Percentiles rank a stretch among this genome's conserved stretches.
These are phyloP conservation scores for Odocoileus virginianus DNA, from an alignment of 2,113 vertebrate species.

Conservation along the genomic window DNA sequence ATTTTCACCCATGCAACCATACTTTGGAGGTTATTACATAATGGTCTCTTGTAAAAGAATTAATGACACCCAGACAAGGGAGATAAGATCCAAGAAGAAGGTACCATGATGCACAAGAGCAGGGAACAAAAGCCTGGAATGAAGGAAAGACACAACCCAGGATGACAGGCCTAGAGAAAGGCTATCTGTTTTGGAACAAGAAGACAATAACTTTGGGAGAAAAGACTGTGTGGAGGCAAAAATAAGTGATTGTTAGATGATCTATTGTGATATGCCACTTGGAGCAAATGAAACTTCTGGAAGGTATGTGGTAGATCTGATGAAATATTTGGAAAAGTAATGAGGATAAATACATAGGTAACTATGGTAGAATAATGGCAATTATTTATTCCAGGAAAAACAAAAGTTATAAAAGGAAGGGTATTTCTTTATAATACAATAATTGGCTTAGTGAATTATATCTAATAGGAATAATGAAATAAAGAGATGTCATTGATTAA, in stretches of 20 bases:
- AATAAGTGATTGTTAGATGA: neutral
- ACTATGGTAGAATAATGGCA: neutral
- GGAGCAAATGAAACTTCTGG: neutral
- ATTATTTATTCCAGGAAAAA: neutral
- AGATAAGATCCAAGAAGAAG: neutral
- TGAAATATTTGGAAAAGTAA: neutral
- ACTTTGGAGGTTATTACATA: neutral
- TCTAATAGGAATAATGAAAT: neutral
- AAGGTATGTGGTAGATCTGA: neutral
- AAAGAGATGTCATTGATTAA: constrained; percentile 6
- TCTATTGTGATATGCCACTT: neutral
- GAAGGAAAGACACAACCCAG: neutral
- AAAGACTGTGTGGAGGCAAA: neutral
- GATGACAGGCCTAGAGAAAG: neutral
- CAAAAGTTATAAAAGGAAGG: neutral
- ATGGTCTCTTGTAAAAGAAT: neutral
- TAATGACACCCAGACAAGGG: neutral
- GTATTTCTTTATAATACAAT: neutral
- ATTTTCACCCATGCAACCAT: neutral
- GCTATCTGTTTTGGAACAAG: neutral
- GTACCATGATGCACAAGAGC: neutral
- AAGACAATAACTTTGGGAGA: neutral
- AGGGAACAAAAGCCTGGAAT: neutral
- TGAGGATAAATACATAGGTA: neutral
- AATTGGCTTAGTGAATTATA: neutral